phyloP scores from a whole-genome alignment of 1,140 invertebrate genomes.

The Aphelinus atriplicis region DNA sequence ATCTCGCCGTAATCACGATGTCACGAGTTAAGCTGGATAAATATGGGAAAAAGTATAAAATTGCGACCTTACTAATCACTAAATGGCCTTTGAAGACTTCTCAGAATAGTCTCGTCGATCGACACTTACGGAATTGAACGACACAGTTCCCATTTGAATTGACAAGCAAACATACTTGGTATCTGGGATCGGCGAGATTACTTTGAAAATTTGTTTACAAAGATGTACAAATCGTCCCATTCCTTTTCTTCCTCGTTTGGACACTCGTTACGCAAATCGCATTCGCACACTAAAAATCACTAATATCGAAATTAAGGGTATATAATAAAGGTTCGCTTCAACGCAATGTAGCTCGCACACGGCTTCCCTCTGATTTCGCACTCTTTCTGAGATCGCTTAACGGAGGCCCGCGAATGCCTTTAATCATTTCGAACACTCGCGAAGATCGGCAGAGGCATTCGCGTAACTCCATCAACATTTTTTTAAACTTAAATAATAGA shows the following conservation, averaged over 20 bases:
- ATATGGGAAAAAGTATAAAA: slow-evolving; percentile 40
- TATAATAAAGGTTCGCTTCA: slow-evolving; percentile 22
- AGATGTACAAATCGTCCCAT: neutral
- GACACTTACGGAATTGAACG: slow-evolving; percentile 12
- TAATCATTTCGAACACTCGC: slow-evolving; percentile 16
- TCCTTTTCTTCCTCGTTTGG: slow-evolving; percentile 26
- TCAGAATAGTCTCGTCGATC: slow-evolving; percentile 25
- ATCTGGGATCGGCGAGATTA: slow-evolving; percentile 22
- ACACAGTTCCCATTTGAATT: slow-evolving; percentile 10
- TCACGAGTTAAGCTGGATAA: slow-evolving; percentile 18
- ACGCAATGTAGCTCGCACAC: slow-evolving; percentile 26
- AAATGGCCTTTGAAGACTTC: slow-evolving; percentile 36
- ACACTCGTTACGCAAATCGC: neutral
- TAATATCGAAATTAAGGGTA: slow-evolving; percentile 22
- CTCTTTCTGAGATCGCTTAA: slow-evolving; percentile 51
- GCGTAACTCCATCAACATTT: slow-evolving; percentile 23
- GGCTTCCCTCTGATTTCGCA: slow-evolving; percentile 49
- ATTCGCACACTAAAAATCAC: slow-evolving; percentile 14
- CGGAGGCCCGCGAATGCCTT: slow-evolving; percentile 32
- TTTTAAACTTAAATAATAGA: slow-evolving; percentile 55
- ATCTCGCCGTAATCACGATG: slow-evolving; percentile 25
- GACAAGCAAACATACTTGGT: slow-evolving; percentile 18
- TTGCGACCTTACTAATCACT: slow-evolving; percentile 33
- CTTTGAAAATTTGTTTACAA: slow-evolving; percentile 25
- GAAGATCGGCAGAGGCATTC: slow-evolving; percentile 26